phyloP scores from a whole-genome alignment of 2,797 vertebrate species.

The Lerista edwardsae region DNA sequence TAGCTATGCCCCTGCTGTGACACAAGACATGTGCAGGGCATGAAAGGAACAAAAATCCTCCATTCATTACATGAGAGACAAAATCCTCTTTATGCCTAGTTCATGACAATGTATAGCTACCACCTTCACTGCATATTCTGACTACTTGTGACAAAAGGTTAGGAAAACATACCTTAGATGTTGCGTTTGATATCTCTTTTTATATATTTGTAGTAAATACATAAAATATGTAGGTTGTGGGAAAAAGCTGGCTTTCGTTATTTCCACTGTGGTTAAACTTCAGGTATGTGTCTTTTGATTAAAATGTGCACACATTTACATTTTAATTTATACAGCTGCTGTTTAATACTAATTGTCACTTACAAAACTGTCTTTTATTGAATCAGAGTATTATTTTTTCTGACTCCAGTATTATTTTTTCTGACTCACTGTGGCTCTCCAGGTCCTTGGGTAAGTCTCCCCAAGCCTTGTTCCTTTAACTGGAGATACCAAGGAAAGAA shows the following conservation, averaged over 20 bases:
- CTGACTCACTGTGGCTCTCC: not conserved
- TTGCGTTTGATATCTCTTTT: too few relatives aligned
- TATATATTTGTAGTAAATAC: not conserved
- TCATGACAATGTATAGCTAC: not conserved
- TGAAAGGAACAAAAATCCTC: not conserved
- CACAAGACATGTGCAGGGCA: too few relatives aligned
- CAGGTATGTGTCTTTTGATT: not conserved
- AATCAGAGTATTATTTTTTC: not conserved
- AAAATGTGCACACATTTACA: too few relatives aligned
- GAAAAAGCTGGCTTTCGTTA: not conserved
- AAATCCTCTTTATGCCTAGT: not conserved
- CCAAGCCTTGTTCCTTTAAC: not conserved
- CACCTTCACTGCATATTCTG: not conserved
- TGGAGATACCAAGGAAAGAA: not conserved
- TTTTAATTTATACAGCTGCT: not conserved
- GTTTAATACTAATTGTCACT: not conserved
- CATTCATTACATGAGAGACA: not conserved
- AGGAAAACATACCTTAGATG: too few relatives aligned
- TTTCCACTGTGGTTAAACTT: constrained; percentile 12
- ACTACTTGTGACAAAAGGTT: too few relatives aligned
- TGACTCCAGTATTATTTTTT: not conserved
- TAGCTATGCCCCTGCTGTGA: too few relatives aligned
- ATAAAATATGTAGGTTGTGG: too few relatives aligned
- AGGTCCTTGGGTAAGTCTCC: not conserved
- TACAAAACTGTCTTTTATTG: not conserved